These are phyloP conservation scores for Ophion ventricosus DNA, from an alignment of 2,888 invertebrate species.

Conservation along the genomic window DNA sequence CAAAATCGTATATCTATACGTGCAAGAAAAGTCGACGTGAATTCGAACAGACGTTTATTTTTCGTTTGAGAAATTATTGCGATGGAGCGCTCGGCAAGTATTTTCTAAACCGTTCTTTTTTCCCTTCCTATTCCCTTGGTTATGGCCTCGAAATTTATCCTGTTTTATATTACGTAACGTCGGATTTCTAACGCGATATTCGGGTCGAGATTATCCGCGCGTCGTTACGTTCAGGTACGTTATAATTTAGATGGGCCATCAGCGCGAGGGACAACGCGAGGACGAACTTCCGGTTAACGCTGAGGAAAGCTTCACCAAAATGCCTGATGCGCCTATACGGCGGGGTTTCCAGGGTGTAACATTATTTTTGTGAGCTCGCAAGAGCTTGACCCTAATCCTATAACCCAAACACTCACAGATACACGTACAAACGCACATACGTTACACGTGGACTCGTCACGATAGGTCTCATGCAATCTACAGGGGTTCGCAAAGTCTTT, in stretches of 20 bases:
- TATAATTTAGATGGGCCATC: slow-evolving; percentile 56
- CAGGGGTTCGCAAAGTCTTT: slow-evolving; percentile 14
- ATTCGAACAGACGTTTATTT: slow-evolving; percentile 8
- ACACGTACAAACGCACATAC: background rate
- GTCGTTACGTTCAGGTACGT: slow-evolving; percentile 67
- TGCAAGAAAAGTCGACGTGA: slow-evolving; percentile 43
- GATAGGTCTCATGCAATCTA: slow-evolving; percentile 47
- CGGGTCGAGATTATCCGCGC: slow-evolving; percentile 67
- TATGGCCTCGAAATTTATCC: slow-evolving; percentile 42
- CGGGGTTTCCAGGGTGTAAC: slow-evolving; percentile 34
- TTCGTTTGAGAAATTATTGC: slow-evolving; percentile 59
- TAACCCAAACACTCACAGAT: slow-evolving; percentile 10
- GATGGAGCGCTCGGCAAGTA: slow-evolving; percentile 9
- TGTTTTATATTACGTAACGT: slow-evolving; percentile 23
- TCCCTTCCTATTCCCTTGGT: background rate
- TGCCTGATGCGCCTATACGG: slow-evolving; percentile 48
- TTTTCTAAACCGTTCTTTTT: slow-evolving; percentile 5
- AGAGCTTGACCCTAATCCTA: slow-evolving; percentile 63
- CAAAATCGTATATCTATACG: slow-evolving; percentile 19
- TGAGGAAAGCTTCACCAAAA: slow-evolving; percentile 21
- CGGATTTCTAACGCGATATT: slow-evolving; percentile 35
- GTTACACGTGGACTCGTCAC: slow-evolving; percentile 8
- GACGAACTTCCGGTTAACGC: slow-evolving; percentile 36
- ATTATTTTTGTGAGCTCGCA: slow-evolving; percentile 63
- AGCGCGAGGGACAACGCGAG: slow-evolving; percentile 8